Evolutionary conservation across 2,888 invertebrate species (phyloP).

Genomic region (Monochamus alternatus): DNA sequence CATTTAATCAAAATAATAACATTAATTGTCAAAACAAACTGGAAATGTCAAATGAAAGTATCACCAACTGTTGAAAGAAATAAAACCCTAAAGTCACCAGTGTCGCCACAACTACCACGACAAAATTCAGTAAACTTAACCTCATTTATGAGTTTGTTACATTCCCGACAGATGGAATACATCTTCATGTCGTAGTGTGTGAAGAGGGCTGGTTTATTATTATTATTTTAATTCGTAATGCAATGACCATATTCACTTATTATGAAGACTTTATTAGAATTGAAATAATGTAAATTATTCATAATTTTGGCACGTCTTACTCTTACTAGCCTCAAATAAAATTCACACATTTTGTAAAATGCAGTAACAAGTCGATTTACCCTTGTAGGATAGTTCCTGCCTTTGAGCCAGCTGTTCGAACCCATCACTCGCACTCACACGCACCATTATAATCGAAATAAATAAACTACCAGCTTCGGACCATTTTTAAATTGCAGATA

Average conservation of each 20-base stretch:
- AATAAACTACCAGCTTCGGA: background rate
- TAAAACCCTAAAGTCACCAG: background rate
- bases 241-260: no score
- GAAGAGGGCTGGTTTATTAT: no score
- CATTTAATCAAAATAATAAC: constrained; percentile 32
- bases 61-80: constrained; percentile 27
- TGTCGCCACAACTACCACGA: no score
- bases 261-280: no score
- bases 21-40: constrained; percentile 45
- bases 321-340: background rate
- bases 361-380: constrained; percentile 23
- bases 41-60: constrained; percentile 38
- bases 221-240: no score
- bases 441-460: background rate
- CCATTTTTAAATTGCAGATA: constrained; percentile 11
- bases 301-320: constrained; percentile 7
- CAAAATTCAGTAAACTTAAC: no score
- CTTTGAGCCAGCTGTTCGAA: background rate
- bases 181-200: no score
- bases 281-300: no score
- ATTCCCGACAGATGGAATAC: no score
- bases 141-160: no score
- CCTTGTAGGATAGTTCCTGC: constrained; percentile 22
- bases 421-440: constrained; percentile 5
- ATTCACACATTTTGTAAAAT: background rate